Evolutionary conservation across 2,888 invertebrate species (phyloP).

Genomic region (Petrolisthes manimaculis): DNA sequence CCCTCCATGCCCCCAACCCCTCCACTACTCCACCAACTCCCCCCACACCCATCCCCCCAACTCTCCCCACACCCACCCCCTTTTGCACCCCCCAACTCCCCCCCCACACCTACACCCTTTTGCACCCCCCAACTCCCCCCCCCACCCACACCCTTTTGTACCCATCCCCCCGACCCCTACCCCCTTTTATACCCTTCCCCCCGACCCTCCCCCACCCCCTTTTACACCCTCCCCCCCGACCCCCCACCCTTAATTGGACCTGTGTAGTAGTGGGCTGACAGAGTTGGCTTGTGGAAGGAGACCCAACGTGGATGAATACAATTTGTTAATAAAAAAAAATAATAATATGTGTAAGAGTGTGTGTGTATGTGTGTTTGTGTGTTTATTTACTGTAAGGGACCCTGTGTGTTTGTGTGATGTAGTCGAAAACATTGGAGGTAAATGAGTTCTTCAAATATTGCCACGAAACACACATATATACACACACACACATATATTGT

Average conservation of each 20-base stretch:
- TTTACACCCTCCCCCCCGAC: background rate
- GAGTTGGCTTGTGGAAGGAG: background rate
- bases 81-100: background rate
- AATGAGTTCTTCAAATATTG: too few relatives aligned
- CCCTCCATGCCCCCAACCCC: background rate
- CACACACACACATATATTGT: too few relatives aligned
- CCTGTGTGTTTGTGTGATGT: too few relatives aligned
- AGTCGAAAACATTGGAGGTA: too few relatives aligned
- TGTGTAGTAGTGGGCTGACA: slow-evolving; percentile 1
- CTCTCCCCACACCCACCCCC: background rate
- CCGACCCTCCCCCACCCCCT: background rate
- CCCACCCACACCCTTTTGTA: background rate
- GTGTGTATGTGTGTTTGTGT: too few relatives aligned
- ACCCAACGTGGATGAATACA: too few relatives aligned
- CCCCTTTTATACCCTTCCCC: background rate
- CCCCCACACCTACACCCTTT: background rate
- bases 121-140: background rate
- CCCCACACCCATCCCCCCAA: background rate
- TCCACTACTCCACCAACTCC: background rate
- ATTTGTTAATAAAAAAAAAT: too few relatives aligned
- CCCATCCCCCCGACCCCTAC: background rate
- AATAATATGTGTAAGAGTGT: too few relatives aligned
- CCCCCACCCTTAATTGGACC: slow-evolving; percentile 1
- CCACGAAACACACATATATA: too few relatives aligned
- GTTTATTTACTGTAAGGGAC: too few relatives aligned